A percentile compares a stretch with the other conserved stretches of the same genome.
Conservation (phyloP, 1,140 invertebrate species). For the Leptinotarsa undecemlineata region DNA sequence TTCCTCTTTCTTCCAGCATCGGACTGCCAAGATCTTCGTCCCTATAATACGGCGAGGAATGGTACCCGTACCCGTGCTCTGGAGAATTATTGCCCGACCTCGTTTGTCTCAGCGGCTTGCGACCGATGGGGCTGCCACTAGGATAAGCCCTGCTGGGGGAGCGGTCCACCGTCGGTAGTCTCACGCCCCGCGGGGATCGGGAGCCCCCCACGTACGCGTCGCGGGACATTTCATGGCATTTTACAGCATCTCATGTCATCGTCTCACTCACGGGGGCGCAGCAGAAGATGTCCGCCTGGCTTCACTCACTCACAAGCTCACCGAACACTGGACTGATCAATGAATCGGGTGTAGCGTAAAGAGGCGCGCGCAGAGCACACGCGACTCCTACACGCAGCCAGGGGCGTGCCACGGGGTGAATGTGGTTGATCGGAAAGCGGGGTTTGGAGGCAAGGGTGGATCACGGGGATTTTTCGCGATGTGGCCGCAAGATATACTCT, state of each 20-base stretch:
- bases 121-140: conserved; percentile 64
- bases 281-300: conserved; percentile 61
- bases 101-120: conserved; percentile 58
- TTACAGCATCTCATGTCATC: conserved; percentile 54
- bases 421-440: background rate
- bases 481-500: too few species aligned
- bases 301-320: conserved; percentile 39
- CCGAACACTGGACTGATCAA: conserved; percentile 55
- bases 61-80: conserved; percentile 59
- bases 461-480: too few species aligned
- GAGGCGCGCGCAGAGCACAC: conserved; percentile 48
- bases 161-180: conserved; percentile 82
- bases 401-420: background rate
- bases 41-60: conserved; percentile 62
- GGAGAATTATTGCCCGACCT: conserved; percentile 66
- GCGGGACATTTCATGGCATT: conserved; percentile 67
- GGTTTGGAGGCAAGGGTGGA: background rate
- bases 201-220: conserved; percentile 72
- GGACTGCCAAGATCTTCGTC: conserved; percentile 76
- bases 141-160: conserved; percentile 75
- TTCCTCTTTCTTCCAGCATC: conserved; percentile 67
- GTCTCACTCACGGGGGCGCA: conserved; percentile 55
- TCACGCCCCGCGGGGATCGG: conserved; percentile 65
- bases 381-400: conserved; percentile 29
- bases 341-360: conserved; percentile 56